A percentile compares a stretch with the other conserved stretches of the same genome.
Conservation (phyloP, 1,140 invertebrate species). For the Littorina saxatilis region DNA sequence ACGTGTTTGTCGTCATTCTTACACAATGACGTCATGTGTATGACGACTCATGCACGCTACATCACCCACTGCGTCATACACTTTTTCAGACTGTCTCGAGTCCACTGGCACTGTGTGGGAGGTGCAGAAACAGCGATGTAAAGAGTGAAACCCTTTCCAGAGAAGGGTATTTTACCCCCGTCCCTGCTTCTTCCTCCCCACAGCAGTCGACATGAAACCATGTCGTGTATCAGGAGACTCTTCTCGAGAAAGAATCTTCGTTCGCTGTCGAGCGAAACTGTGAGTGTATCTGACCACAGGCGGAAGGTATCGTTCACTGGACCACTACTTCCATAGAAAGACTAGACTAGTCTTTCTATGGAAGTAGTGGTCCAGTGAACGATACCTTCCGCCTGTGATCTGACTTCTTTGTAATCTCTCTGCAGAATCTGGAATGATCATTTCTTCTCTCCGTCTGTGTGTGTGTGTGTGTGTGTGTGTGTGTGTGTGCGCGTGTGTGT, state of each 20-base stretch:
- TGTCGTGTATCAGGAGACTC: constrained; percentile 13
- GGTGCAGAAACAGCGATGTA: neutral
- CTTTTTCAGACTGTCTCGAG: too few relatives aligned
- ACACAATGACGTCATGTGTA: neutral
- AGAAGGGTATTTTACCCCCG: neutral
- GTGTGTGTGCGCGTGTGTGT: neutral
- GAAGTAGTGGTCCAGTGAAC: too few relatives aligned
- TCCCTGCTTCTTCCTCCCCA: neutral
- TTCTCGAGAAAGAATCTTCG: neutral
- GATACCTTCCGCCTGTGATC: too few relatives aligned
- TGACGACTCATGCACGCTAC: neutral
- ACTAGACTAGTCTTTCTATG: too few relatives aligned
- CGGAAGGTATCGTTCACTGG: too few relatives aligned
- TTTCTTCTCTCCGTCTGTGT: too few relatives aligned
- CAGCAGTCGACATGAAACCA: constrained; percentile 6
- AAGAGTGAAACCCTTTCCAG: neutral
- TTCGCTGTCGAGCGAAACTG: constrained; percentile 10
- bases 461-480: too few relatives aligned
- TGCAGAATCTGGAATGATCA: neutral
- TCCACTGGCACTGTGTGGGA: neutral
- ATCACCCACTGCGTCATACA: neutral
- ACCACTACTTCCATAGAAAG: too few relatives aligned
- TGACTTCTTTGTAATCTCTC: neutral
- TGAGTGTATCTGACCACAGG: too few relatives aligned
- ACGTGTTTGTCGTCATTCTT: too few relatives aligned